Base-by-base conservation (phyloP, 2,797 vertebrate genomes). In the Malacoctenus gilli region DNA sequence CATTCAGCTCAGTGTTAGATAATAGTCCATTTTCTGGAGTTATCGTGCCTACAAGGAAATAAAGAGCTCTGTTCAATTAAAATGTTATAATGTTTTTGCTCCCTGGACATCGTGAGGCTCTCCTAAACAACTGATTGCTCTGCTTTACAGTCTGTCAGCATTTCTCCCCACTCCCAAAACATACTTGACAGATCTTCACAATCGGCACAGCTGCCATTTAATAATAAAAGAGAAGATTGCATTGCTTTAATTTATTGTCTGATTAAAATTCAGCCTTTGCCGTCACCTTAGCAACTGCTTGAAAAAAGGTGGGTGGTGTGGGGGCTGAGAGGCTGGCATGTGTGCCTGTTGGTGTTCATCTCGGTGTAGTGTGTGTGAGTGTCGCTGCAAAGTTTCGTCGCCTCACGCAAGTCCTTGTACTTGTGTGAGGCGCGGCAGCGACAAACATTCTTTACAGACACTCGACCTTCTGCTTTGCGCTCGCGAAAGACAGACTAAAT, bases 221-320 rank as follows among this genome's bases (percentile, higher is more conserved):
- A 80, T 84, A 77, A 78, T 74, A 82, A 84, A 80, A 66, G 57
- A 84, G 74, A 77, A 76, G 80, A 87, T 85, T 76, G 47, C 64
- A 56, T 82, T 88, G 71, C 80, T 64, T 85, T 89, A 85, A 90
- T 92, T 91, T 89, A 89, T 88, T 88, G 84, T 89, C 88, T 90
- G 84, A 90, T 93, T 91, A 91, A 89, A 91, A 91, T 90, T 85
- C 90, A 89, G 89, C 84, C 87, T 89, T 90, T 89, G 73, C 88
- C 81, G 85, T 92, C 89, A 91, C 92, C 91, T 90, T 92, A 91
- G 91, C 91, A 92, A 92, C 92, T 87, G 88, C 83, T 87, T 82
- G 80, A 75, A 8, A 36, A 85, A 77, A 85, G 79, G 91, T 91
- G 90, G 90, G 89, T 71, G 90, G 84, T 84, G 87, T 83, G 88